A percentile compares a stretch with the other conserved stretches of the same genome.
These are phyloP conservation scores for Phengaris arion DNA, from an alignment of 2,888 invertebrate species.

Conservation along the genomic window DNA sequence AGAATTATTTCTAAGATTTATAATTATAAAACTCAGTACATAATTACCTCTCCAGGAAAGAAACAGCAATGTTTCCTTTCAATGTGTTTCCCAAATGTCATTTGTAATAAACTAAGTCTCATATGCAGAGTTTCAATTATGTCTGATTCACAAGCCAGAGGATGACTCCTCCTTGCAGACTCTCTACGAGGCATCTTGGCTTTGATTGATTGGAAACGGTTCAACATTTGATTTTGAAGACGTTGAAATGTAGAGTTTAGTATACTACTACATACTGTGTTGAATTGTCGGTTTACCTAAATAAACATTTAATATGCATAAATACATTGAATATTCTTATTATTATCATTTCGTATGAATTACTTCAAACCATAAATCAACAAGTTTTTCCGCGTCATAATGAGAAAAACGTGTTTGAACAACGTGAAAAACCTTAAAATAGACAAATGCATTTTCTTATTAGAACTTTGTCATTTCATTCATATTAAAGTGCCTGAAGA, in stretches of 20 bases:
- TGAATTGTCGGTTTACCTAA: constrained; percentile 90
- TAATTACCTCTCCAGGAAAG: constrained; percentile 92
- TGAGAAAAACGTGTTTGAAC: not conserved
- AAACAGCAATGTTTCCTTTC: constrained; percentile 96
- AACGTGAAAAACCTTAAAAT: not conserved
- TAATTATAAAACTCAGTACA: constrained; percentile 26
- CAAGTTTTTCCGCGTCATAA: not conserved
- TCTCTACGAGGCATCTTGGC: constrained; percentile 95
- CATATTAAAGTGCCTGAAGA: not conserved
- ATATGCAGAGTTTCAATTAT: constrained; percentile 96
- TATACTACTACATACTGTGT: constrained; percentile 87
- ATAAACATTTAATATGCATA: not conserved
- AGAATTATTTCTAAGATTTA: not conserved
- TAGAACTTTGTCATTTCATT: not conserved
- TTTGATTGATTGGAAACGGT: constrained; percentile 92
- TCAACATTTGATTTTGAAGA: constrained; percentile 90
- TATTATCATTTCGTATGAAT: not conserved
- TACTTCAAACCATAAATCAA: not conserved
- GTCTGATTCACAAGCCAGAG: constrained; percentile 93
- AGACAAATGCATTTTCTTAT: constrained; percentile 6
- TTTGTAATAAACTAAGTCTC: constrained; percentile 92
- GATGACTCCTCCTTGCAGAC: constrained; percentile 93
- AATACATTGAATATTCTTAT: not conserved
- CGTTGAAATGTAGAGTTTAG: constrained; percentile 92
- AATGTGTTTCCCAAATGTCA: constrained; percentile 97